Percentiles rank a stretch among this genome's conserved stretches.
These are phyloP conservation scores for Spilosoma lubricipeda DNA, from an alignment of 2,888 invertebrate species.

Conservation along the genomic window DNA sequence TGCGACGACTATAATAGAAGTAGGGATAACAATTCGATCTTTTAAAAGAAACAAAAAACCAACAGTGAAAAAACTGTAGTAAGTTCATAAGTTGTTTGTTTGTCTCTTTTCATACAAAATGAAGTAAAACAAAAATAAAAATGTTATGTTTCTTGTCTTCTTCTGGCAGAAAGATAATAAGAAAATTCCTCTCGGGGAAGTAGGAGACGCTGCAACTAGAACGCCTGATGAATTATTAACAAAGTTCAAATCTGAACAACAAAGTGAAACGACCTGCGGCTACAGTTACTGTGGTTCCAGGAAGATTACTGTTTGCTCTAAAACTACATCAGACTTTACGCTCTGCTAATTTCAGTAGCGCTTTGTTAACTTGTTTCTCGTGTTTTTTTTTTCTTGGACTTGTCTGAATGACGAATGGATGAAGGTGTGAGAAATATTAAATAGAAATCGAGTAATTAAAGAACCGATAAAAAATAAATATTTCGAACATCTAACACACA, in stretches of 20 bases:
- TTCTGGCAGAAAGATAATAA: not conserved
- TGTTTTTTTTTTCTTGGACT: no score
- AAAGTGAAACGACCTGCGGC: slow-evolving; percentile 24
- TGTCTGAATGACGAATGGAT: no score
- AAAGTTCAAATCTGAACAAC: slow-evolving; percentile 27
- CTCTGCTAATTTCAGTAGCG: not conserved
- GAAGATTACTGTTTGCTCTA: not conserved
- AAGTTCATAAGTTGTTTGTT: not conserved
- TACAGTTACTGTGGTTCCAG: not conserved
- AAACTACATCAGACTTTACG: not conserved
- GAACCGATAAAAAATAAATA: no score
- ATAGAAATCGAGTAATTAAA: no score
- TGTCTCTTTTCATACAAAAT: not conserved
- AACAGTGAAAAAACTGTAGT: not conserved
- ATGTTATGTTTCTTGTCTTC: not conserved
- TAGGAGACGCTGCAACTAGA: not conserved
- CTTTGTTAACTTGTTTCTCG: not conserved
- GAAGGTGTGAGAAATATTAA: no score
- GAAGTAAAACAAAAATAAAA: not conserved
- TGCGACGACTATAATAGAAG: no score
- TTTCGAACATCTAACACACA: no score
- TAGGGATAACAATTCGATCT: no score
- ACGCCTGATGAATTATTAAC: slow-evolving; percentile 32
- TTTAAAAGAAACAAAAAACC: no score
- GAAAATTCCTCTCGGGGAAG: not conserved